Base-by-base conservation (phyloP, 2,888 invertebrate species). In the Trilocha varians region DNA sequence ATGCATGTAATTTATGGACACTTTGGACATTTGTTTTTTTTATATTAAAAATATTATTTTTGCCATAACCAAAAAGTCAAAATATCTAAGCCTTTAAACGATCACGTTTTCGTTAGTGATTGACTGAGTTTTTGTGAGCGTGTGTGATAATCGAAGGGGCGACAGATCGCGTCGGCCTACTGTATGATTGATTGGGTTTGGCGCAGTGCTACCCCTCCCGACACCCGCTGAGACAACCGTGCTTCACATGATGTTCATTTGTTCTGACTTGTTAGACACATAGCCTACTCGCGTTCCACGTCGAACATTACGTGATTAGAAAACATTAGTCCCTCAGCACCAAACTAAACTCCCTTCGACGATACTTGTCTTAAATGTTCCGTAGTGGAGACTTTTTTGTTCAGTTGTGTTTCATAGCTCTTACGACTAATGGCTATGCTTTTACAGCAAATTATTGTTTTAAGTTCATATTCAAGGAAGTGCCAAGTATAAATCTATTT, bases 231-330 rank as follows among this genome's bases (percentile, higher is more conserved):
- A 67, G 75, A 69, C 70, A 57, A 59, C 60, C 62, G 61, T 62
- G 66, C 62, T 65, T 65, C 65, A 76, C 73, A 71, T 64, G 63
- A 59, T 68, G 71, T 67, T 73, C 70, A 74, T 75, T 75, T 77
- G 76, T 75, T 70, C 66, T 70, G 71, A 77, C 75, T 77, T 77
- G 71, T 74, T 70, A 64, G 64, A 70, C 65, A 66, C 59, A 52
- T 52, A 38, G 52, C 48, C 50, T 51, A 57, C 54, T 57, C 59
- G 53, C 57, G 54, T 53, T 54, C 51, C 47, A 50, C 57, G 49
- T 48, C 49, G 50, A 58, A 63, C 62, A 65, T 70, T 66, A 68
- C 67, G 60, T 70, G 66, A 69, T 66, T 68, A 63, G 64, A 60
- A 66, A 66, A 63, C 65, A 62, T 58, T 59, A 25, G 25, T 25